Conservation (phyloP, 2,113 vertebrate species). For the Zosterops hypoxanthus region DNA sequence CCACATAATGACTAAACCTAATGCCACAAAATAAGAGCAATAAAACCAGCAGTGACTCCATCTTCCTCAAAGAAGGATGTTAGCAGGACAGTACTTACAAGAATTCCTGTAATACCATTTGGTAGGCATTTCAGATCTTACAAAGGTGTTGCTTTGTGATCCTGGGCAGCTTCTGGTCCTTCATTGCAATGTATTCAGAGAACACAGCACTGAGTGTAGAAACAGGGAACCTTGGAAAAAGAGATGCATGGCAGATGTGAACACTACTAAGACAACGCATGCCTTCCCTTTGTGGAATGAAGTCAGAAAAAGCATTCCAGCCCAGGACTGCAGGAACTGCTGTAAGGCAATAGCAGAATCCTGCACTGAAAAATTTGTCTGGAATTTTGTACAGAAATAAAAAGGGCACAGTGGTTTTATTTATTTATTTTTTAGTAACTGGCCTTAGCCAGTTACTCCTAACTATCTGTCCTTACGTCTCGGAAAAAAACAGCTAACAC, state of each 20-base stretch:
- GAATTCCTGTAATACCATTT: neutral
- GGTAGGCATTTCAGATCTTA: neutral
- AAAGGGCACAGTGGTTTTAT: neutral
- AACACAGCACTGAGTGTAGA: neutral
- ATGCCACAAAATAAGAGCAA: neutral
- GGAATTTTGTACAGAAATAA: neutral
- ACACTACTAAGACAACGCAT: neutral
- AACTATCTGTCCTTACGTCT: neutral
- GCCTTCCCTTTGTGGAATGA: neutral
- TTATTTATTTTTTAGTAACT: neutral
- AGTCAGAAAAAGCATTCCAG: neutral
- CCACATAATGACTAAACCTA: neutral
- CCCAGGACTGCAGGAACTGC: neutral
- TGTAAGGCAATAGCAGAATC: neutral
- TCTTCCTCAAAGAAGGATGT: neutral
- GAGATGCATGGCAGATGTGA: neutral
- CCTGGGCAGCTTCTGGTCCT: neutral
- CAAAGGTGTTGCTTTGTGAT: neutral
- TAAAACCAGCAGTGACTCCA: neutral
- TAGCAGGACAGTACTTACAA: neutral
- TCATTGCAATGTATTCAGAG: neutral
- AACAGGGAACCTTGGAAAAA: neutral
- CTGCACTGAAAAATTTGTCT: neutral
- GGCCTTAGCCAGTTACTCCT: neutral
- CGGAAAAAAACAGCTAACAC: neutral